Conservation (phyloP, 2,888 invertebrate species). For the Agrotis segetum region DNA sequence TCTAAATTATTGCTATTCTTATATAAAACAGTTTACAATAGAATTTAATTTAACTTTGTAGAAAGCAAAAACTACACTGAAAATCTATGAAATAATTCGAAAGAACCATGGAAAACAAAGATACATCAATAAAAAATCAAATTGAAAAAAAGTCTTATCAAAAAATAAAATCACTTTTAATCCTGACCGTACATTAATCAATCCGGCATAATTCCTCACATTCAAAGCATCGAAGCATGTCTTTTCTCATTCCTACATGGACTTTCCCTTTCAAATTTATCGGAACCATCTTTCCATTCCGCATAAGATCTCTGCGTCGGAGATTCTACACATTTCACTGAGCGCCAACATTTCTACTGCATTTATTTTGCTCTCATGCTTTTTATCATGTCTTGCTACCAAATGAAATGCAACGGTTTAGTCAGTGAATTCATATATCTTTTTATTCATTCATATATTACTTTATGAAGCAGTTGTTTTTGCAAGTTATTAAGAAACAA, state of each 20-base stretch:
- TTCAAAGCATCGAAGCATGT: conserved; percentile 40
- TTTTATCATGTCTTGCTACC: conserved; percentile 43
- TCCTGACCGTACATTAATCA: conserved; percentile 19
- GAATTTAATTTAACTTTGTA: too few relatives aligned
- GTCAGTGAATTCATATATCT: conserved; percentile 8
- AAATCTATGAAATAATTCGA: too few relatives aligned
- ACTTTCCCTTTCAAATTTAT: conserved; percentile 62
- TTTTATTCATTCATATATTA: conserved; percentile 9
- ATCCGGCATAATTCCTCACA: conserved; percentile 13
- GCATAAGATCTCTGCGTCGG: conserved; percentile 55
- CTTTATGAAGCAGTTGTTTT: neutral
- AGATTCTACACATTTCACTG: conserved; percentile 60
- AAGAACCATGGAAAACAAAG: too few relatives aligned
- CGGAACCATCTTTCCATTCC: conserved; percentile 57
- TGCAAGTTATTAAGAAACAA: neutral
- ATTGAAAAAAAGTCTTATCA: neutral
- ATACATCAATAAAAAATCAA: neutral
- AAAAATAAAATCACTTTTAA: neutral
- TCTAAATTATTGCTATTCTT: too few relatives aligned
- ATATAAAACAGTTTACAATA: too few relatives aligned
- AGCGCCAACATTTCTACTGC: conserved; percentile 39
- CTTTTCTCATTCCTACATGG: conserved; percentile 48
- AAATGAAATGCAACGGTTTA: conserved; percentile 48
- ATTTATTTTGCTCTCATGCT: conserved; percentile 55
- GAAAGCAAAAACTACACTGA: too few relatives aligned